Conservation (phyloP, 2,888 invertebrate species). For the Caenorhabditis macrosperma region DNA sequence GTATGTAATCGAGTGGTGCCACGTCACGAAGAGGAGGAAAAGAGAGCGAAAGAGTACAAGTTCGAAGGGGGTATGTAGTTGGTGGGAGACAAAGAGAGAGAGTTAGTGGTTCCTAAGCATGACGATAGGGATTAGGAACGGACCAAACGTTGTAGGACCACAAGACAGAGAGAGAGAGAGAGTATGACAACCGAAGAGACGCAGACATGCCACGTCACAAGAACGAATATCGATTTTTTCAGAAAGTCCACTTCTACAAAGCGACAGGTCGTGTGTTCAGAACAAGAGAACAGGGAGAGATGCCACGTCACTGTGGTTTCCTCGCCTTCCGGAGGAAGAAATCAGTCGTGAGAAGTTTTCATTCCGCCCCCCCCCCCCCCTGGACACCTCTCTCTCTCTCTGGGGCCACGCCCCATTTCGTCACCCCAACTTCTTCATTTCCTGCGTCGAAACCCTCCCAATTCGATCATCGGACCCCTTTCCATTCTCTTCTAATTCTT, state of each 20-base stretch:
- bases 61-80: background rate
- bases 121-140: background rate
- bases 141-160: background rate
- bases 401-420: background rate
- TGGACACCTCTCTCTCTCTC: background rate
- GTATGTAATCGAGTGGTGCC: conserved; percentile 1
- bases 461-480: conserved; percentile 42
- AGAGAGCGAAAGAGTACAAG: background rate
- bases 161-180: background rate
- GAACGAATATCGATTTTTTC: background rate
- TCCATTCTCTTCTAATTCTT: conserved; percentile 32
- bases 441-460: conserved; percentile 6
- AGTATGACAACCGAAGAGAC: background rate
- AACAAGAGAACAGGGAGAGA: too few relatives aligned
- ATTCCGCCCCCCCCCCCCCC: background rate
- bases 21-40: conserved; percentile 10
- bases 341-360: background rate
- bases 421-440: conserved; percentile 19
- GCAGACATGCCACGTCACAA: background rate
- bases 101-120: background rate
- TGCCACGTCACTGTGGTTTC: background rate
- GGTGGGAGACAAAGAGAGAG: background rate
- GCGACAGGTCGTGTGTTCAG: too few relatives aligned
- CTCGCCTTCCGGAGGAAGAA: background rate
- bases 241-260: background rate